Percentiles rank a stretch among this genome's conserved stretches.
Evolutionary conservation across 2,797 vertebrate species (phyloP).

Genomic region (Tapirus indicus): DNA sequence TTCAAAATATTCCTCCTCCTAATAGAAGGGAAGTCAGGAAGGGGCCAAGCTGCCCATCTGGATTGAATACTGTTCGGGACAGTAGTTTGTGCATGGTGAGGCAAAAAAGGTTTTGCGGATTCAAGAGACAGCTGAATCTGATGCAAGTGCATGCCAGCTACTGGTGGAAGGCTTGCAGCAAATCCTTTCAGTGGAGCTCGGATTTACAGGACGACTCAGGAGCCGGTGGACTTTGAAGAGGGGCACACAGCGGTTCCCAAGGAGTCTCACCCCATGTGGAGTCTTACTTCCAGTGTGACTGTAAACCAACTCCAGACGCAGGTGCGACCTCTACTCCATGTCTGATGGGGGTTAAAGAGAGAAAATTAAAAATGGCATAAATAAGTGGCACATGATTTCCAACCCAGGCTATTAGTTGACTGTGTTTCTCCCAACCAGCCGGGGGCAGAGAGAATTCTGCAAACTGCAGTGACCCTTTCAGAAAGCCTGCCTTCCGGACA

Average conservation of each 20-base stretch:
- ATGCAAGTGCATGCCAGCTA: background rate
- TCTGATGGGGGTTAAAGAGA: conserved; percentile 44
- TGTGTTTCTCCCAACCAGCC: background rate
- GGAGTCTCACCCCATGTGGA: background rate
- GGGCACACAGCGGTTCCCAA: background rate
- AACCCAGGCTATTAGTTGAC: conserved; percentile 32
- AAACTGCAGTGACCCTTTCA: conserved; percentile 67
- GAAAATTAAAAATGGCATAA: conserved; percentile 46
- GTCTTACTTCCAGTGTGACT: background rate
- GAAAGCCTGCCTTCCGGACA: conserved; percentile 53
- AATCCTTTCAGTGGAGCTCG: background rate
- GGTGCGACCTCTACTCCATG: background rate
- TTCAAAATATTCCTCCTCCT: conserved; percentile 21
- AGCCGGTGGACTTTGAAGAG: conserved; percentile 50
- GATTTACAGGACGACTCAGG: conserved; percentile 17
- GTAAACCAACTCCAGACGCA: conserved; percentile 38
- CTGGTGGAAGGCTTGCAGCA: background rate
- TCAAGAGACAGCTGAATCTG: conserved; percentile 31
- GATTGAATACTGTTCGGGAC: background rate
- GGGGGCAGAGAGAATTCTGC: conserved; percentile 54
- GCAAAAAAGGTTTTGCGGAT: conserved; percentile 44
- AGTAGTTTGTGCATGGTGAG: background rate
- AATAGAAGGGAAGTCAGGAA: conserved; percentile 1
- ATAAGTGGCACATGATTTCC: conserved; percentile 60
- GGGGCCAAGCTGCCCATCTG: background rate